Evolutionary conservation across 2,888 invertebrate species (phyloP).

Genomic region (Acrocyrtus sp.): DNA sequence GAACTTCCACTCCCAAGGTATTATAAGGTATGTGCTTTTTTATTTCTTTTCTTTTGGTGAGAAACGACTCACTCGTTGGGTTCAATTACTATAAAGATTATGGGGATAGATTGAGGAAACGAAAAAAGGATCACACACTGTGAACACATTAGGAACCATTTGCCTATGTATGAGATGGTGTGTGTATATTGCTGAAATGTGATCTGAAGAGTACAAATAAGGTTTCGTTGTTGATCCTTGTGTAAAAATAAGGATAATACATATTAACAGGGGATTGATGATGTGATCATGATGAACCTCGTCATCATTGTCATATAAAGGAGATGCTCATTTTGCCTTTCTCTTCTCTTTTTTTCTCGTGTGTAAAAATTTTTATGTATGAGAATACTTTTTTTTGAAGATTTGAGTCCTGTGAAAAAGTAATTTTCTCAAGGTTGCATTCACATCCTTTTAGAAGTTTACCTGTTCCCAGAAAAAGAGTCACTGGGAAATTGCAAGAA

Average conservation of each 20-base stretch:
- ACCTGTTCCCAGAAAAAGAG: neutral
- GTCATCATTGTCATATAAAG: no score
- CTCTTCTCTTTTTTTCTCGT: slow-evolving; percentile 6
- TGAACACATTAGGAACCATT: slow-evolving; percentile 39
- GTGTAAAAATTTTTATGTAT: slow-evolving; percentile 13
- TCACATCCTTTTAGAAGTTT: slow-evolving; percentile 25
- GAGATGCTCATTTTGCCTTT: no score
- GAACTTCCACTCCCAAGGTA: slow-evolving; percentile 21
- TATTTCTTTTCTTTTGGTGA: slow-evolving; percentile 6
- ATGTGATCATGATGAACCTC: slow-evolving; percentile 5
- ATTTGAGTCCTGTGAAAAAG: slow-evolving; percentile 39
- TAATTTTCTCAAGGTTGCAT: slow-evolving; percentile 30
- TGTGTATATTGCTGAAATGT: slow-evolving; percentile 21
- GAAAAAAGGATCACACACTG: slow-evolving; percentile 45
- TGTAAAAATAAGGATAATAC: no score
- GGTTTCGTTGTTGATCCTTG: neutral
- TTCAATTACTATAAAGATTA: no score
- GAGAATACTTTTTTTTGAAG: slow-evolving; percentile 38
- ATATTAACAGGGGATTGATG: no score
- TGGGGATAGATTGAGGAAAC: slow-evolving; percentile 9
- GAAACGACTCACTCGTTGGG: neutral
- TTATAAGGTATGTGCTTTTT: slow-evolving; percentile 7
- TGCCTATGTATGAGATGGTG: slow-evolving; percentile 26
- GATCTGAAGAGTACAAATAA: slow-evolving; percentile 28
- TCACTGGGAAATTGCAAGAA: slow-evolving; percentile 35